These are phyloP conservation scores for Manacus vitellinus DNA, from an alignment of 2,113 vertebrate genomes.

Conservation along the genomic window DNA sequence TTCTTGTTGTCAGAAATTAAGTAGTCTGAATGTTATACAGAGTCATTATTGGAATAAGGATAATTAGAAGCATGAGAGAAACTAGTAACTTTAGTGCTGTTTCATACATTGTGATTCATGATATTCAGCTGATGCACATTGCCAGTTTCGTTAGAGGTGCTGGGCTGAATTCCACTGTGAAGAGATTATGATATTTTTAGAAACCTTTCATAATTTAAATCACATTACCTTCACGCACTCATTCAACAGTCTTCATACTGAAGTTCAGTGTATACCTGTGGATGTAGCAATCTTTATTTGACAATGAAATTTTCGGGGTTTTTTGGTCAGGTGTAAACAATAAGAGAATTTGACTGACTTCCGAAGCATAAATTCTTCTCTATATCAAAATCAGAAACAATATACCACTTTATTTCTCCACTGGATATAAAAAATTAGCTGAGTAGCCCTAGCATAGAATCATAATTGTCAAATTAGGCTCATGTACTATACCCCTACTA, in stretches of 20 bases:
- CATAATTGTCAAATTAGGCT: neutral
- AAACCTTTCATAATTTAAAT: neutral
- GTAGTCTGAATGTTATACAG: neutral
- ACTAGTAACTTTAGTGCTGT: neutral
- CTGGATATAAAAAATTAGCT: neutral
- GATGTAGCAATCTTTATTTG: neutral
- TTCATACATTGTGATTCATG: neutral
- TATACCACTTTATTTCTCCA: neutral
- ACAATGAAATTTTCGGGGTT: neutral
- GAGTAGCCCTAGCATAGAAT: neutral
- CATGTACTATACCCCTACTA: too few relatives aligned
- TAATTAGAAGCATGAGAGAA: neutral
- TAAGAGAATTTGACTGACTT: neutral
- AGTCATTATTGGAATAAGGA: neutral
- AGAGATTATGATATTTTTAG: neutral
- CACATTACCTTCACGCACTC: neutral
- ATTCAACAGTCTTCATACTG: neutral
- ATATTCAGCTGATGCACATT: neutral
- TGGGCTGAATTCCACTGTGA: neutral
- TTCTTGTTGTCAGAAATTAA: neutral
- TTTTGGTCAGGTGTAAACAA: neutral
- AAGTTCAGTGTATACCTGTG: neutral
- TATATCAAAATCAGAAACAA: neutral
- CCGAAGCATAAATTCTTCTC: neutral
- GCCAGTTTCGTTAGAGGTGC: neutral